A percentile compares a stretch with the other conserved stretches of the same genome.
Conservation (phyloP, 2,888 invertebrate species). For the Drosophila mimetica region DNA sequence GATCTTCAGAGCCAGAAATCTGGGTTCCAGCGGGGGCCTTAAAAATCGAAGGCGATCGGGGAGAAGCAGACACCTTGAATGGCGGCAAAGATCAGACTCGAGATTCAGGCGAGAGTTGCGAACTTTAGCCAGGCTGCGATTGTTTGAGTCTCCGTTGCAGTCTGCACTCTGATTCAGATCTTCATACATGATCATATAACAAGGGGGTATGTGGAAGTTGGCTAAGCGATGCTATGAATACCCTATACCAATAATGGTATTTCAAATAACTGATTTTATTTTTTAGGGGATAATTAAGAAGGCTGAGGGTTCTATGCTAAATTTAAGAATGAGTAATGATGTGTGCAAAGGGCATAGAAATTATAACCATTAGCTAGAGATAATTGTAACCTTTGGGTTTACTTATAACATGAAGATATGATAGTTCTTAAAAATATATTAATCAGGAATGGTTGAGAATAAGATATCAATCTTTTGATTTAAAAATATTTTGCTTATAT, state of each 20-base stretch:
- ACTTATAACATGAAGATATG: not conserved
- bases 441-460: no score
- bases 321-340: not conserved
- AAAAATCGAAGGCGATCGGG: slow-evolving; percentile 8
- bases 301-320: not conserved
- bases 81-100: slow-evolving; percentile 75
- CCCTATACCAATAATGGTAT: not conserved
- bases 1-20: slow-evolving; percentile 22
- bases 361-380: not conserved
- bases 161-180: slow-evolving; percentile 63
- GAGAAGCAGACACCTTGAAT: slow-evolving; percentile 69
- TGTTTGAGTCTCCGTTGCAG: slow-evolving; percentile 39
- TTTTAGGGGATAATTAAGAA: not conserved
- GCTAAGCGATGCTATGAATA: not conserved
- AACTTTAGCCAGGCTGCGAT: slow-evolving; percentile 46
- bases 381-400: not conserved
- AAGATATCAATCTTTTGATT: not conserved
- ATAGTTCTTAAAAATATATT: no score
- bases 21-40: slow-evolving; percentile 1
- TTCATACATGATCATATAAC: slow-evolving; percentile 74
- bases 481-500: no score
- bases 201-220: slow-evolving; percentile 36
- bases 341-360: not conserved
- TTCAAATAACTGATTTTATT: no score
- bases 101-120: slow-evolving; percentile 60